Evolutionary conservation across 92 coral and sea anemone species (phyloP).

Genomic region (Bergia sp.): DNA sequence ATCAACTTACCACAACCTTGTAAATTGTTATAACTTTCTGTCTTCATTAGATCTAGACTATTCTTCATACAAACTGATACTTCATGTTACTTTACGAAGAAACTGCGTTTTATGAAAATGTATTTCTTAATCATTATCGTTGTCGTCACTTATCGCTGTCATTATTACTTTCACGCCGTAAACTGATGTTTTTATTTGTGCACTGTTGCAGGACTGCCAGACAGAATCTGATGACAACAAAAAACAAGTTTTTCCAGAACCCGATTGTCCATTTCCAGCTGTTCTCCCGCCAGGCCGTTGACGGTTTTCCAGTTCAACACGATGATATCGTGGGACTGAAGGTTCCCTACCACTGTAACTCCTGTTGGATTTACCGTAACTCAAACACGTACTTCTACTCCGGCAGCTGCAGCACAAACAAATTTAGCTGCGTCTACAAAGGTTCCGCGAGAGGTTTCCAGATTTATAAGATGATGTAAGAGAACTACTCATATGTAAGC

Average conservation of each 20-base stretch:
- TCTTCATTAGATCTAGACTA: too few species aligned
- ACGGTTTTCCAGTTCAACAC: constrained; percentile 3
- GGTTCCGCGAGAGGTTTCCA: neutral
- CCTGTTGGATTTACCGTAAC: neutral
- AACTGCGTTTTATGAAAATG: too few species aligned
- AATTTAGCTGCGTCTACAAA: neutral
- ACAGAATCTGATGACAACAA: neutral
- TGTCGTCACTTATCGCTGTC: too few species aligned
- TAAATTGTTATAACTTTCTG: too few species aligned
- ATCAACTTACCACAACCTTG: too few species aligned
- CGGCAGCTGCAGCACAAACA: neutral
- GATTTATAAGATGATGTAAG: neutral
- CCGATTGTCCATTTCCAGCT: neutral
- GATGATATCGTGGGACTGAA: neutral
- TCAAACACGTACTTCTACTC: neutral
- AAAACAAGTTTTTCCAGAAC: neutral
- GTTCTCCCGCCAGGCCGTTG: neutral
- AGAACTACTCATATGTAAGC: neutral
- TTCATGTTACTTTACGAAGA: too few species aligned
- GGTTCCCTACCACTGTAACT: neutral
- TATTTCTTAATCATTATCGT: too few species aligned
- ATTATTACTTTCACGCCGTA: too few species aligned
- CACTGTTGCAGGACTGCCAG: neutral
- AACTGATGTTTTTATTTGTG: neutral
- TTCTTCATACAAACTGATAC: too few species aligned